Base-by-base conservation (phyloP, 2,797 vertebrate species). In the Chanos chanos region DNA sequence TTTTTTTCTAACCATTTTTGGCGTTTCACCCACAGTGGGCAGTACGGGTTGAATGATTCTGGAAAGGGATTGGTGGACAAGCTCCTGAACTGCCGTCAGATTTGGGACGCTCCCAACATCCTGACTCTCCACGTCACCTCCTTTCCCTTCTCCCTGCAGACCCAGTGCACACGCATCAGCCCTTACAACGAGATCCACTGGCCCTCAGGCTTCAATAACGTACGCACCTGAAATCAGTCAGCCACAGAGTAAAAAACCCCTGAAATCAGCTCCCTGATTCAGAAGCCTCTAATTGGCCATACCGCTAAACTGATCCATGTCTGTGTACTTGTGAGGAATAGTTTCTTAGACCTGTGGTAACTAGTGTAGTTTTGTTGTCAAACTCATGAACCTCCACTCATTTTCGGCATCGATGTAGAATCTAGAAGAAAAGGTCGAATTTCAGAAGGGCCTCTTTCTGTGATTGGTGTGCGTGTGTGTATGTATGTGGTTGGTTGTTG, bases 111-210 rank as follows among this genome's bases (percentile, higher is more conserved):
- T 0, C 78, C 93, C 33, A 98, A 99, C 84, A 93, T 99, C 64
- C 81, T 99, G 72, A 94, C 89, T 0, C 93, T 99, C 8, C 96
- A 98, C 0, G 96, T 98, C 74, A 99, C 95, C 5, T 97, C 96
- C 34, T 97, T 96, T 83, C 96, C 96, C 0, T 99, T 97, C 0
- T 86, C 93, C 1, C 88, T 99, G 59, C 96, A 99, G 86, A 99
- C 96, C 0, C 95, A 96, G 70, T 89, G 85, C 62, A 98, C 95
- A 1, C 94, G 91, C 15, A 89, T 99, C 83, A 99, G 96, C 76
- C 96, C 96, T 5, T 99, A 99, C 86, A 99, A 99, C 10, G 96
- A 98, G 88, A 92, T 99, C 83, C 94, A 99, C 87, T 99, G 96
- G 96, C 95, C 96, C 0, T 91, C 93, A 24, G 81, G 92, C 19